Evolutionary conservation across 2,797 vertebrate species (phyloP), one percentile per base, ranked within the genome.

Genomic region (Poliocrania exsul): DNA sequence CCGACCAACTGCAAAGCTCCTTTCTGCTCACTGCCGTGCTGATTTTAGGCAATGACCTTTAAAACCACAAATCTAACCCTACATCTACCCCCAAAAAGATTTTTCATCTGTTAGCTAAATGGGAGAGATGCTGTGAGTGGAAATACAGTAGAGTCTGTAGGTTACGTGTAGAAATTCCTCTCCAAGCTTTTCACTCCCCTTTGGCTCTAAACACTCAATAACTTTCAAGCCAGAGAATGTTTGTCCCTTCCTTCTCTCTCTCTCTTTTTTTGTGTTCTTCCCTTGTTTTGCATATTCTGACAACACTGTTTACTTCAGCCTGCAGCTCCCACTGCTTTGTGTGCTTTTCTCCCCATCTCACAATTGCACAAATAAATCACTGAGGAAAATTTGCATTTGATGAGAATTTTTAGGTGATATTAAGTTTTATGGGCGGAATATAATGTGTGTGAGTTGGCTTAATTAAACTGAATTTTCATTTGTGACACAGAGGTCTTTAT

Each of bases 211-310:
- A 53, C 60, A 88, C 53, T 92, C 82, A 87, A 86, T 91, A 94
- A 84, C 91, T 96, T 94, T 86, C 73, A 88, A 95, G 90, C 91
- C 67, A 83, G 73, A 60, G 84, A 96, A 95, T 92, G 83, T 95
- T 92, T 92, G 93, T 96, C 90, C 92, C 37, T 94, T 94, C 89
- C 62, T 86, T 66, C 77, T 85, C 88, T 83, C 70, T 58, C 54
- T 58, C 54, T 81, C 64, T 84, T 67, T 93, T 75, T 87, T 91
- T 91, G 33, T 86, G 62, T 85, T 91, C 71, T 93, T 88, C 65
- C 33, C 86, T 92, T 91, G 90, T 94, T 95, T 94, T 94, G 67
- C 93, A 92, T 94, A 95, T 96, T 95, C 74, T 88, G 82, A 95
- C 95, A 96, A 51, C 88, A 93, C 77, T 95, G 80, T 95, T 97